Percentiles rank a stretch among this genome's conserved stretches.
phyloP scores from a whole-genome alignment of 1,140 invertebrate genomes.

The Drosophila busckii region DNA sequence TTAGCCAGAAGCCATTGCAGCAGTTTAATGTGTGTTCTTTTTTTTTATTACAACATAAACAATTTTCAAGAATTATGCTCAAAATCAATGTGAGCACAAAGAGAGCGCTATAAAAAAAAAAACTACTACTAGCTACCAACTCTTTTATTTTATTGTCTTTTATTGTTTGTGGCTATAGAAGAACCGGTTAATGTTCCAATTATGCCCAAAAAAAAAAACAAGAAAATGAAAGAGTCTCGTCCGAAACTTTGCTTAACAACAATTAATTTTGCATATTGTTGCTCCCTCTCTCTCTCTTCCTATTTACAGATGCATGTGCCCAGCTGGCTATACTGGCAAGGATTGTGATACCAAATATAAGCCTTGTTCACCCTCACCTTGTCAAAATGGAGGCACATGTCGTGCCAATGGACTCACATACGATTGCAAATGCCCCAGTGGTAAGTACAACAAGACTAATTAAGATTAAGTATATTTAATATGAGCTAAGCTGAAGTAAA shows the following conservation, averaged over 20 bases:
- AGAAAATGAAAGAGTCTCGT: too few relatives aligned
- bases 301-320: slow-evolving; percentile 89
- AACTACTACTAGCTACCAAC: too few relatives aligned
- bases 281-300: background rate
- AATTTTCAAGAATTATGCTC: slow-evolving; percentile 19
- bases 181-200: slow-evolving; percentile 34
- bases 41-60: slow-evolving; percentile 39
- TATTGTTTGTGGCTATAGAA: slow-evolving; percentile 17
- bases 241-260: too few relatives aligned
- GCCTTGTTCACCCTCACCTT: slow-evolving; percentile 93
- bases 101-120: slow-evolving; percentile 38
- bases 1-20: too few relatives aligned
- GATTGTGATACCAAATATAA: slow-evolving; percentile 94
- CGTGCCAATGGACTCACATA: slow-evolving; percentile 87
- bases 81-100: slow-evolving; percentile 35
- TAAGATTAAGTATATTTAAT: too few relatives aligned
- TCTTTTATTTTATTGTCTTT: slow-evolving; percentile 7
- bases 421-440: slow-evolving; percentile 90
- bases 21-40: too few relatives aligned
- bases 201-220: slow-evolving; percentile 12
- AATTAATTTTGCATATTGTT: slow-evolving; percentile 28
- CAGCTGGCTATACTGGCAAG: slow-evolving; percentile 91
- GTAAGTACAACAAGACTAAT: too few relatives aligned
- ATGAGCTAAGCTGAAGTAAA: too few relatives aligned
- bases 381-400: slow-evolving; percentile 93